phyloP scores from a whole-genome alignment of 2,113 vertebrate species.

The Ciconia maguari region DNA sequence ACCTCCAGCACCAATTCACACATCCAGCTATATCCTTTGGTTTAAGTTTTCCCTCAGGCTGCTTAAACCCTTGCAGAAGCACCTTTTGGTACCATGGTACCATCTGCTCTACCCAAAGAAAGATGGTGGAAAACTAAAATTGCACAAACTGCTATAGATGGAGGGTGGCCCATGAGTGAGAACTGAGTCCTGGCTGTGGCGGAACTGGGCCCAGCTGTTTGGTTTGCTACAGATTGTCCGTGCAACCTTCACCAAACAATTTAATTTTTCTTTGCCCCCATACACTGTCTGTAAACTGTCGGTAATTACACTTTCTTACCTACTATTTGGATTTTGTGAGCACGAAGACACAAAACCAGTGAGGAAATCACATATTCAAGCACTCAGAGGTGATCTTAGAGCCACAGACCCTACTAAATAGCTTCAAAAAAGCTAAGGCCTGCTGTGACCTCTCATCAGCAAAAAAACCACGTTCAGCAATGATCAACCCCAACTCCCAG shows the following conservation, averaged over 20 bases:
- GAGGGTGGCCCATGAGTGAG: neutral
- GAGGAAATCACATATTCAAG: neutral
- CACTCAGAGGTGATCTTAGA: neutral
- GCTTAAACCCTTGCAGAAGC: neutral
- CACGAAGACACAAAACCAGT: neutral
- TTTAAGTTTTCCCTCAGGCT: neutral
- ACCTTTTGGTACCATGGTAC: neutral
- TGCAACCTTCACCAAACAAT: neutral
- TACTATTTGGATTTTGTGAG: neutral
- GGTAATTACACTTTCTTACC: neutral
- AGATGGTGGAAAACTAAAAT: neutral
- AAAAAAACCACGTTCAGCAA: neutral
- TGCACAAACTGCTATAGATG: rapidly evolving
- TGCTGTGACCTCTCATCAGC: neutral
- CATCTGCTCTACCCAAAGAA: neutral
- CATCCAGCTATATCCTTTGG: neutral
- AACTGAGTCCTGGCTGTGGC: neutral
- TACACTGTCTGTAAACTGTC: neutral
- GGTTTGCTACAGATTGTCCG: neutral
- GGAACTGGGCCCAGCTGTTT: neutral
- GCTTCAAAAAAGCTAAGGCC: neutral
- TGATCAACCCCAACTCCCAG: neutral
- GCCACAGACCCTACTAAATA: neutral
- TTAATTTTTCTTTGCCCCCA: neutral
- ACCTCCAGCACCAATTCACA: neutral